Base-by-base conservation (phyloP, 1,140 invertebrate genomes). In the Drosophila punjabiensis region DNA sequence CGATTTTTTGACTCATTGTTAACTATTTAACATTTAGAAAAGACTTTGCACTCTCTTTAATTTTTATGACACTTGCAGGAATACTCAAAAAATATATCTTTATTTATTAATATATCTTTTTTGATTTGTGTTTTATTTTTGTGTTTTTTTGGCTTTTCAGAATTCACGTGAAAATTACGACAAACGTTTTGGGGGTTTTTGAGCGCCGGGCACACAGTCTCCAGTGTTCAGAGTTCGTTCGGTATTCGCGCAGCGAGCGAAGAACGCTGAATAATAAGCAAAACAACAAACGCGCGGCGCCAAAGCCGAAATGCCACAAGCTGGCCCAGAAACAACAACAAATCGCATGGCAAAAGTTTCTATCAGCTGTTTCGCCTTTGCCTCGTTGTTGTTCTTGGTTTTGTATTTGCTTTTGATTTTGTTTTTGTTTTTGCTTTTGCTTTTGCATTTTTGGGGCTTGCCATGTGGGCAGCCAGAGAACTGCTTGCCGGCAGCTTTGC, bases 151-250 rank as follows among this genome's bases (percentile, higher is more conserved):
- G 20, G 35, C 67, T 52, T 76, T 37, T 9, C 16, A 48, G 67
- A 60, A 67, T 68, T 50, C 47, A 66, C 56, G 47, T 70, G 47
- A 8, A 70, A 69, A 68, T 56, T 41, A 52, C 35, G 48, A 18
- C 39, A 59, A 33, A 33, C 3, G 24, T 11, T 28, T 52, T 53
- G 33, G 30, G 41, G 41, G 75, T 82, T 88, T 83, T 90, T 88
- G 85, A 88, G 84, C 85, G 85, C 85, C 85, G 83, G 75, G 64
- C 79, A 89, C 64, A 90, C 75, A 90, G 76, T 73, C 65, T 28
- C 18, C 45, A 45, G 39, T 55, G 43, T 66, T 69, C 43, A 78
- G 68, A 67, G 61, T 47, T 59, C 37, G 62, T 64, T 71, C 65
- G 45, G 68, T 69, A 75, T 79, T 75, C 78, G 78, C 78, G 78